Percentiles rank a stretch among this genome's conserved stretches.
Conservation (phyloP, 2,888 invertebrate genomes). For the Thymelicus acteon region DNA sequence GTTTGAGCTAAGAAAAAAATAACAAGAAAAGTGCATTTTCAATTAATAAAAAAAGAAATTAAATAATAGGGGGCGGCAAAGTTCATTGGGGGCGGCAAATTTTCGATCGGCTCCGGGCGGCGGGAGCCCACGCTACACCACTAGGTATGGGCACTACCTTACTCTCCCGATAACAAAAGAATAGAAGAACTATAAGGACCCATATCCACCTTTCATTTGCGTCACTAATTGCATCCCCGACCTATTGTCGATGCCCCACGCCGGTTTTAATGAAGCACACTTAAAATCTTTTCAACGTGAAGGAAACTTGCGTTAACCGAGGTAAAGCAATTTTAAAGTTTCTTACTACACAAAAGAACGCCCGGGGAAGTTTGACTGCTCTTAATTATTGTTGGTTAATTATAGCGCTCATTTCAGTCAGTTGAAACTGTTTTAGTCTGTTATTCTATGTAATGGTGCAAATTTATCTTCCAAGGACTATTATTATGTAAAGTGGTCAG, state of each 20-base stretch:
- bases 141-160: too few relatives aligned
- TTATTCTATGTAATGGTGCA: slow-evolving; percentile 21
- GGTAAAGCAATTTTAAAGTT: slow-evolving; percentile 72
- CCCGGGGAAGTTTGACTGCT: slow-evolving; percentile 62
- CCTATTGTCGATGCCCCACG: slow-evolving; percentile 65
- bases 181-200: slow-evolving; percentile 13
- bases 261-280: slow-evolving; percentile 75
- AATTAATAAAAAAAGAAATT: too few relatives aligned
- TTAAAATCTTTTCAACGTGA: slow-evolving; percentile 68
- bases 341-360: slow-evolving; percentile 59
- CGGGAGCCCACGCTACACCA: too few relatives aligned
- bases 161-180: slow-evolving; percentile 20
- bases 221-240: slow-evolving; percentile 70
- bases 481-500: slow-evolving; percentile 12
- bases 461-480: slow-evolving; percentile 18
- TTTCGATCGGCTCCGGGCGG: too few relatives aligned
- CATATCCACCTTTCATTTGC: slow-evolving; percentile 36
- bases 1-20: too few relatives aligned
- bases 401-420: slow-evolving; percentile 50
- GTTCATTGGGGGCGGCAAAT: too few relatives aligned
- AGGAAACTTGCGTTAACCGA: slow-evolving; percentile 57
- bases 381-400: slow-evolving; percentile 69
- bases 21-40: too few relatives aligned
- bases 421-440: slow-evolving; percentile 39
- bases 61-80: too few relatives aligned